Percentiles rank a stretch among this genome's conserved stretches.
Evolutionary conservation across 2,113 vertebrate genomes (phyloP).

Genomic region (Paramormyrops kingsleyae): DNA sequence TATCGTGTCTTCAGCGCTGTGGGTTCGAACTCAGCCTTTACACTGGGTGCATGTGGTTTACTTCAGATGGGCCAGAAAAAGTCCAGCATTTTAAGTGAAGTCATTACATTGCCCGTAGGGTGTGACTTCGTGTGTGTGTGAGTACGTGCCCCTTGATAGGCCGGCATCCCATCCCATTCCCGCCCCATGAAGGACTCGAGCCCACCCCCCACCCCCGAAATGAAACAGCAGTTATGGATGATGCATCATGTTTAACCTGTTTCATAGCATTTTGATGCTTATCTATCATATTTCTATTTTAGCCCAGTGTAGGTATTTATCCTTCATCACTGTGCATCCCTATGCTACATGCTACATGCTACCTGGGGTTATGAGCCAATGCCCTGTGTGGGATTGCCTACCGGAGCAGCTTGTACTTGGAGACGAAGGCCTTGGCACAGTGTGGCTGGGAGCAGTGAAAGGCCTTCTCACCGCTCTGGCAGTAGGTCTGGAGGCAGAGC

Average conservation of each 20-base stretch:
- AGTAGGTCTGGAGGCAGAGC: conserved; percentile 74
- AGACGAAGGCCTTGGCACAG: conserved; percentile 94
- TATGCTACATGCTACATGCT: neutral
- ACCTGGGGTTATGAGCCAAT: conserved; percentile 69
- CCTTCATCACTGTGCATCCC: neutral
- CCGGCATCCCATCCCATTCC: neutral
- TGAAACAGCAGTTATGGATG: neutral
- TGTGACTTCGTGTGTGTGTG: neutral
- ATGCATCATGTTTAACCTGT: neutral
- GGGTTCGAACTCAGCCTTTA: neutral
- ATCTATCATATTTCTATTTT: neutral
- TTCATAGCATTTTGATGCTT: neutral
- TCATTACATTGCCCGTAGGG: neutral
- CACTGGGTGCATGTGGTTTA: neutral
- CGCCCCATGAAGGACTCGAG: neutral
- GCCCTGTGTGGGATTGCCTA: conserved; percentile 64
- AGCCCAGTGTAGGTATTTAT: neutral
- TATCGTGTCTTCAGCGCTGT: neutral
- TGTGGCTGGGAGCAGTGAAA: conserved; percentile 90
- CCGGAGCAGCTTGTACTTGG: conserved; percentile 98
- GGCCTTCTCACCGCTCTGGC: conserved; percentile 78
- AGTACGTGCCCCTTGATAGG: neutral
- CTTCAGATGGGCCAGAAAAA: neutral
- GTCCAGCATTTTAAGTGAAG: neutral
- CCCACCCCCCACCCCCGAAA: neutral